These are phyloP conservation scores for Parascotia fuliginaria DNA, from an alignment of 2,888 invertebrate species.

Conservation along the genomic window DNA sequence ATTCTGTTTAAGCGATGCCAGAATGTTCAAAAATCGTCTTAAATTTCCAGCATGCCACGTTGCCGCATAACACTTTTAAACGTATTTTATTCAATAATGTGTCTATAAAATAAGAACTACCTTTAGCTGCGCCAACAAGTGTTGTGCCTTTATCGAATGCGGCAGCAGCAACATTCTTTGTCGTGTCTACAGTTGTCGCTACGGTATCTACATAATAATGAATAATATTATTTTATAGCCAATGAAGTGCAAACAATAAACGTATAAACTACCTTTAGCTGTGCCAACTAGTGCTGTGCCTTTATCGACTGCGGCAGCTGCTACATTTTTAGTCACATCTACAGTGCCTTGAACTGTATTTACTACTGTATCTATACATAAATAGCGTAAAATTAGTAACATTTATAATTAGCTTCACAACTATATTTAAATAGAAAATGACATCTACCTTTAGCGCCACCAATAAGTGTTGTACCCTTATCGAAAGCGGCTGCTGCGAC, in stretches of 20 bases:
- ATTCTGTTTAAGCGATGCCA: too few relatives aligned
- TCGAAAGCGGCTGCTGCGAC: constrained; percentile 24
- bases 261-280: constrained; percentile 29
- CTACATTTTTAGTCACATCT: constrained; percentile 38
- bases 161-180: constrained; percentile 46
- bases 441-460: constrained; percentile 46
- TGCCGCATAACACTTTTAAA: too few relatives aligned
- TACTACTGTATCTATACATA: constrained; percentile 24
- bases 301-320: constrained; percentile 27
- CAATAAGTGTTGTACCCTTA: constrained; percentile 21
- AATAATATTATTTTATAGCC: not conserved
- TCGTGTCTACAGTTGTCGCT: constrained; percentile 46
- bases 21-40: too few relatives aligned
- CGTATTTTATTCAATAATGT: not conserved
- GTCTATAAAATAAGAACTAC: constrained; percentile 12
- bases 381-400: constrained; percentile 1
- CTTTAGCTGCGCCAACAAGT: constrained; percentile 37
- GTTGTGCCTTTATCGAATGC: constrained; percentile 46
- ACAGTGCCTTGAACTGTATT: constrained; percentile 29
- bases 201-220: constrained; percentile 11
- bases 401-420: not conserved
- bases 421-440: not conserved
- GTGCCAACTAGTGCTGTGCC: constrained; percentile 20
- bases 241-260: not conserved
- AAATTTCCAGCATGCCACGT: too few relatives aligned